Evolutionary conservation across 2,888 invertebrate genomes (phyloP).

Genomic region (Clistopyga incitator): DNA sequence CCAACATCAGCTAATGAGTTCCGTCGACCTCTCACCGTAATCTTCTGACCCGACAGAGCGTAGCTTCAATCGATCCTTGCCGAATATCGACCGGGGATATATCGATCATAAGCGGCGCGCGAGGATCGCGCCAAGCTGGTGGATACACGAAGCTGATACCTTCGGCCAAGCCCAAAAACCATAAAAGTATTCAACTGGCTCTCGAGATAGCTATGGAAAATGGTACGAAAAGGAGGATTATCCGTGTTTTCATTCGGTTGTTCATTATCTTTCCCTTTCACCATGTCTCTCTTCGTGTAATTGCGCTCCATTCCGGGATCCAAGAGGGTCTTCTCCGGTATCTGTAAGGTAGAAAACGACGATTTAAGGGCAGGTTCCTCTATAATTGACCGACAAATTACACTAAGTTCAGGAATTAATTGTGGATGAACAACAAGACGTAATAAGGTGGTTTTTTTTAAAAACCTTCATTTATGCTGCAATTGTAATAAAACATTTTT

Average conservation of each 20-base stretch:
- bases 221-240: background rate
- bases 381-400: too few species aligned
- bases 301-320: conserved; percentile 21
- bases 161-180: background rate
- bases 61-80: conserved; percentile 78
- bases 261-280: conserved; percentile 20
- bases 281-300: conserved; percentile 42
- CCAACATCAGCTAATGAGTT: conserved; percentile 88
- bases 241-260: background rate
- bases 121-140: too few species aligned
- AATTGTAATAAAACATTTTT: too few species aligned
- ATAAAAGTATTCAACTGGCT: conserved; percentile 12
- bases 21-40: conserved; percentile 90
- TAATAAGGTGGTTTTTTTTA: too few species aligned
- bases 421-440: too few species aligned
- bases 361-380: too few species aligned
- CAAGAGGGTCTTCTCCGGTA: conserved; percentile 16
- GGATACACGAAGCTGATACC: background rate
- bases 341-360: conserved; percentile 45
- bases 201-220: background rate
- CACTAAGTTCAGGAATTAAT: too few species aligned
- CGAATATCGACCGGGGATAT: conserved; percentile 69
- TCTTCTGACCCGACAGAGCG: conserved; percentile 91
- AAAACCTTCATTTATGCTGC: too few species aligned
- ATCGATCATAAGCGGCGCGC: conserved; percentile 57